Percentiles rank a stretch among this genome's conserved stretches.
Evolutionary conservation across 2,797 vertebrate genomes (phyloP).

Genomic region (Onychomys torridus): DNA sequence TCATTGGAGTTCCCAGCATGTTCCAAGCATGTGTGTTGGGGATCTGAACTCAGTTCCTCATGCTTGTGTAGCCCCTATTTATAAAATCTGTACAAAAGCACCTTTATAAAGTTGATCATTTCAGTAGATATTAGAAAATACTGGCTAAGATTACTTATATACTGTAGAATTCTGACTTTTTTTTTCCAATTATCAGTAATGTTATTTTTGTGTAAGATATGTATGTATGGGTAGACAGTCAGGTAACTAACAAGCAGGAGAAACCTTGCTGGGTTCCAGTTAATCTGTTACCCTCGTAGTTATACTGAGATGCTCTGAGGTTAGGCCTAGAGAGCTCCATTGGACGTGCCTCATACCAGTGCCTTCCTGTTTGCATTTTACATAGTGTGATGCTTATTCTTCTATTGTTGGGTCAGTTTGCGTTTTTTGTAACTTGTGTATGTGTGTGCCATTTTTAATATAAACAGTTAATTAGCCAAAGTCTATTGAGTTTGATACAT

Average conservation of each 20-base stretch:
- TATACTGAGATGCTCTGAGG: not conserved
- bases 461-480: not conserved
- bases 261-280: not conserved
- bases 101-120: not conserved
- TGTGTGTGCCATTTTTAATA: not conserved
- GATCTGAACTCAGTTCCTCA: not conserved
- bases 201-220: conserved; percentile 44
- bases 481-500: not conserved
- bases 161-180: conserved; percentile 37
- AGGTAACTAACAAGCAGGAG: conserved; percentile 14
- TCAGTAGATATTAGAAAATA: conserved; percentile 51
- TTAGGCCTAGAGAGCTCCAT: not conserved
- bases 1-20: too few relatives aligned
- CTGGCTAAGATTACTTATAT: not conserved
- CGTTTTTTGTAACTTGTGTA: not conserved
- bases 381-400: not conserved
- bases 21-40: not conserved
- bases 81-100: not conserved
- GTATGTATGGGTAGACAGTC: not conserved
- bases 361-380: not conserved
- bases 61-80: not conserved
- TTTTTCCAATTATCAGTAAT: not conserved
- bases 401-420: not conserved
- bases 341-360: not conserved
- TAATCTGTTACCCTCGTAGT: not conserved